Evolutionary conservation across 2,888 invertebrate genomes (phyloP).

Genomic region (Allygus modestus): DNA sequence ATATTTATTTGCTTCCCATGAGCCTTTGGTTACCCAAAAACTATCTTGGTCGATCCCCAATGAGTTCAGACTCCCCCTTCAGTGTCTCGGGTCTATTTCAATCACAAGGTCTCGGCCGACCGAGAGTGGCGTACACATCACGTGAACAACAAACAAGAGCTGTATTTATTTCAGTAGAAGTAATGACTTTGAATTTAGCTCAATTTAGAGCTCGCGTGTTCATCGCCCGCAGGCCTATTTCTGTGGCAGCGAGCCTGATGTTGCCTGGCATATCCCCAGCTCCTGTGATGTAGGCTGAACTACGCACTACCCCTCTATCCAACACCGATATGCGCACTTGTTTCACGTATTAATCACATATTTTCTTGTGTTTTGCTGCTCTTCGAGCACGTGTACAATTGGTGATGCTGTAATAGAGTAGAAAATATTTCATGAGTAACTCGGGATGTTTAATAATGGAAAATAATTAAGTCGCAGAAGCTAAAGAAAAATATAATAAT

Average conservation of each 20-base stretch:
- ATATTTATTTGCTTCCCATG: no score
- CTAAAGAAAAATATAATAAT: no score
- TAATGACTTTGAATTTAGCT: constrained; percentile 21
- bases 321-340: neutral
- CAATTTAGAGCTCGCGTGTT: neutral
- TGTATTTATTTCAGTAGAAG: constrained; percentile 17
- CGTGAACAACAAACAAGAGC: constrained; percentile 13
- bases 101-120: neutral
- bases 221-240: constrained; percentile 5
- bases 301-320: neutral
- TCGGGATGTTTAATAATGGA: no score
- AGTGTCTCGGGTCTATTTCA: neutral
- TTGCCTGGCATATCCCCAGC: neutral
- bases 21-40: no score
- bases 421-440: no score
- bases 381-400: no score
- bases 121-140: neutral
- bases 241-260: constrained; percentile 15
- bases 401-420: no score
- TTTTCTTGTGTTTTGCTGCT: no score
- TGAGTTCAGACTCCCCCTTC: no score
- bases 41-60: no score
- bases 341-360: no score
- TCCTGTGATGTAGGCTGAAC: constrained; percentile 4
- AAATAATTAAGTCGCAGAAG: no score